Evolutionary conservation across 2,797 vertebrate species (phyloP).

Genomic region (Rhincodon typus): DNA sequence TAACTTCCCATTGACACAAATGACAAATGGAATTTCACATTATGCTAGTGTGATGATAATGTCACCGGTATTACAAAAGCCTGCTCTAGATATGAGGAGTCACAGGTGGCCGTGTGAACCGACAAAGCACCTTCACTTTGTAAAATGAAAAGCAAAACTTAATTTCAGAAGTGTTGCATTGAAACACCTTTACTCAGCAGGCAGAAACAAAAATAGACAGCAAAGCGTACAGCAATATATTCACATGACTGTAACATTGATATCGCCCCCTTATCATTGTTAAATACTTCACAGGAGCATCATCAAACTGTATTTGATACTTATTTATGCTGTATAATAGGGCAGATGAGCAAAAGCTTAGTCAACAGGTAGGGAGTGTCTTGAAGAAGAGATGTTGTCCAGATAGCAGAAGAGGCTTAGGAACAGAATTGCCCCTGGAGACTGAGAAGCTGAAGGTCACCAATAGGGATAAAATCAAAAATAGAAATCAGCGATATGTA

Average conservation of each 20-base stretch:
- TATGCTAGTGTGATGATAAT: not conserved
- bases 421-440: no score
- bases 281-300: not conserved
- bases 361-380: not conserved
- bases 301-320: not conserved
- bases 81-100: not conserved
- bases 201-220: constrained; percentile 8
- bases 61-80: not conserved
- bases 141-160: constrained; percentile 6
- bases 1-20: not conserved
- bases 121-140: not conserved
- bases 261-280: no score
- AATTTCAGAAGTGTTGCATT: not conserved
- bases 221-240: not conserved
- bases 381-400: no score
- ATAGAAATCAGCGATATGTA: no score
- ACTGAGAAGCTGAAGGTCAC: no score
- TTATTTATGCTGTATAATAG: not conserved
- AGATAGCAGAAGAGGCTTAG: no score
- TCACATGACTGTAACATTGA: not conserved
- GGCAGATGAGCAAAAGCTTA: not conserved
- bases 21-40: constrained; percentile 12
- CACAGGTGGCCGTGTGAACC: not conserved
- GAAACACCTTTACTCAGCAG: constrained; percentile 13
- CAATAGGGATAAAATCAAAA: no score